These are phyloP conservation scores for Caenorhabditis remanei DNA, from an alignment of 1,140 invertebrate species.

Conservation along the genomic window DNA sequence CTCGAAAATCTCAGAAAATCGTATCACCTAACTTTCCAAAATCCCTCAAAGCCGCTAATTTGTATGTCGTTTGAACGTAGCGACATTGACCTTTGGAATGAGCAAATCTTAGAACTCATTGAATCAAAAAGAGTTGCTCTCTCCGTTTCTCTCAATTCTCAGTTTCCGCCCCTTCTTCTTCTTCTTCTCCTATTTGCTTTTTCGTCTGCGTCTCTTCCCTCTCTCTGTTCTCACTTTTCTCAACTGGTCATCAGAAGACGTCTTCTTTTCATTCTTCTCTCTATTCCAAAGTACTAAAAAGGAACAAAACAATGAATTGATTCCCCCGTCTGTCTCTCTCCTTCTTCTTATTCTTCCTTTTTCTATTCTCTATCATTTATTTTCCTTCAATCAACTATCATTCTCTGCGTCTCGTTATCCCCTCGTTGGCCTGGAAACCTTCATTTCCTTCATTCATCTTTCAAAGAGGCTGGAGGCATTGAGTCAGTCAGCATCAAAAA, in stretches of 20 bases:
- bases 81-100: neutral
- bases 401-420: neutral
- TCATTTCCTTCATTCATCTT: neutral
- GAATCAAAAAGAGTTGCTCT: neutral
- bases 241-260: slow-evolving; percentile 5
- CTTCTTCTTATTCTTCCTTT: neutral
- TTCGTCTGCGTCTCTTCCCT: neutral
- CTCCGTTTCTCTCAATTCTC: neutral
- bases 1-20: no score
- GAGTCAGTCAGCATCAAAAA: neutral
- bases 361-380: neutral
- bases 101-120: neutral
- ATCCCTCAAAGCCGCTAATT: neutral
- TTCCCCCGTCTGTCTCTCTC: neutral
- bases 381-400: no score
- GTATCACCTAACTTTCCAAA: no score
- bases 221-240: neutral
- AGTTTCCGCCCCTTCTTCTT: neutral
- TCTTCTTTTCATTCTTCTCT: neutral
- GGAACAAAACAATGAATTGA: slow-evolving; percentile 23
- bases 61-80: neutral
- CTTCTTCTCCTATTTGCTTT: slow-evolving; percentile 9
- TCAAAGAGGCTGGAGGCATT: neutral
- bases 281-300: neutral
- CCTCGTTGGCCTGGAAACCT: slow-evolving; percentile 17